Base-by-base conservation (phyloP, 2,888 invertebrate species). In the Papilio demoleus region DNA sequence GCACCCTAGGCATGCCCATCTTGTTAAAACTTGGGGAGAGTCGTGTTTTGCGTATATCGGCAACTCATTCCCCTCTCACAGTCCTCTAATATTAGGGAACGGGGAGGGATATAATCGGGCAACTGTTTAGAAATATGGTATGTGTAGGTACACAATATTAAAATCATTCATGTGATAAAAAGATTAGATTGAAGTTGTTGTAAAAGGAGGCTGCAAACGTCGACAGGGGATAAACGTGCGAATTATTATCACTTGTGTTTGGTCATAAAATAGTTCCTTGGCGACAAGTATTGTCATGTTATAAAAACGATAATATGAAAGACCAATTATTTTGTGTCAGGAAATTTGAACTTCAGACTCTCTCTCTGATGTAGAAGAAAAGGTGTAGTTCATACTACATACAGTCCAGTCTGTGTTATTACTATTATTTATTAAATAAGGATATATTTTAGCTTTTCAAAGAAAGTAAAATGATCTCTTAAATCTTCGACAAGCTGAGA, bases 91-190 rank as follows among this genome's bases (percentile, higher is more conserved):
- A 53, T 62, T 56, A 56, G 53, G 53, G 53, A 31, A n/a, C 31
- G n/a, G 47, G 45, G 17, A 47, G 64, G 38, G 38, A 64, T 64
- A 34, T 40, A 38, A 65, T 68, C 22, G 47, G 22, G 47, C 36
- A 68, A 68, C 68, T 22, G 65, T 65, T 66, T 68, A 70, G 61
- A 64, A 60, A 70, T 65, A 60, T 68, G 22, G 68, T 45, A 53
- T 42, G 14, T 59, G 59, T 50, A 58, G 53, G 58, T 42, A 63
- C 56, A 63, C 45, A 34, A 36, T 34, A 58, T 62, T 58, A 68
- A 58, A 63, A 45, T 58, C 67, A 45, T 68, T 63, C 63, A 34
- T 68, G 67, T 63, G 58, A n/a, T 58, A n/a, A 68, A 63, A 63
- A 58, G 58, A 68, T 68, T 36, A 56, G 12, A 58, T 59, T 45